Evolutionary conservation across 2,888 invertebrate species (phyloP).

Genomic region (Strigamia transsilvanica): DNA sequence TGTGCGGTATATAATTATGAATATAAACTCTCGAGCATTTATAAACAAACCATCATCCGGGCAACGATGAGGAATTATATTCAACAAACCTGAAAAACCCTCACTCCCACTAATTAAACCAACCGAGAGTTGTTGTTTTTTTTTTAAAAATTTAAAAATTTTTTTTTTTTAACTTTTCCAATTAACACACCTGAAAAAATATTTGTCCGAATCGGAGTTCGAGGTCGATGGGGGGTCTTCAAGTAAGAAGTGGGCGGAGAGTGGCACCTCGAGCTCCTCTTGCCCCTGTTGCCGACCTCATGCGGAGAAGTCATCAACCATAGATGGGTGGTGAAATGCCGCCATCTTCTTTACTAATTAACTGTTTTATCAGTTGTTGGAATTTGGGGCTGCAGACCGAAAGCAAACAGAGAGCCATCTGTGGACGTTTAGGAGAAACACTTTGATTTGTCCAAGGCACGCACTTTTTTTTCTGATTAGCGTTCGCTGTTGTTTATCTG

Average conservation of each 20-base stretch:
- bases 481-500: constrained; percentile 14
- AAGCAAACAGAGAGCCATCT: constrained; percentile 33
- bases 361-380: constrained; percentile 44
- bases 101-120: constrained; percentile 38
- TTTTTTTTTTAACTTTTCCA: constrained; percentile 28
- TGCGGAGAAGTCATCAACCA: constrained; percentile 53
- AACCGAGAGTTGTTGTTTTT: constrained; percentile 6
- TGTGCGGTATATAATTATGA: constrained; percentile 54
- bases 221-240: constrained; percentile 31
- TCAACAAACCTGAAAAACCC: not conserved
- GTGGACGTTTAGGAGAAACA: not conserved
- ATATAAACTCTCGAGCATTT: constrained; percentile 53
- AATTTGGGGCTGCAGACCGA: not conserved
- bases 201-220: constrained; percentile 34
- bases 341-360: constrained; percentile 46
- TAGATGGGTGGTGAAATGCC: constrained; percentile 52
- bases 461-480: constrained; percentile 1
- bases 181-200: constrained; percentile 35
- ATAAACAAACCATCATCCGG: constrained; percentile 51
- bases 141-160: no score
- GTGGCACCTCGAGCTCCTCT: constrained; percentile 39
- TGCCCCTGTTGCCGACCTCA: constrained; percentile 48
- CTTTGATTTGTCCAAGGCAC: not conserved
- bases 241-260: constrained; percentile 32
- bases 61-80: constrained; percentile 28